These are phyloP conservation scores for Glomeris maerens DNA, from an alignment of 1,140 invertebrate species.

Conservation along the genomic window DNA sequence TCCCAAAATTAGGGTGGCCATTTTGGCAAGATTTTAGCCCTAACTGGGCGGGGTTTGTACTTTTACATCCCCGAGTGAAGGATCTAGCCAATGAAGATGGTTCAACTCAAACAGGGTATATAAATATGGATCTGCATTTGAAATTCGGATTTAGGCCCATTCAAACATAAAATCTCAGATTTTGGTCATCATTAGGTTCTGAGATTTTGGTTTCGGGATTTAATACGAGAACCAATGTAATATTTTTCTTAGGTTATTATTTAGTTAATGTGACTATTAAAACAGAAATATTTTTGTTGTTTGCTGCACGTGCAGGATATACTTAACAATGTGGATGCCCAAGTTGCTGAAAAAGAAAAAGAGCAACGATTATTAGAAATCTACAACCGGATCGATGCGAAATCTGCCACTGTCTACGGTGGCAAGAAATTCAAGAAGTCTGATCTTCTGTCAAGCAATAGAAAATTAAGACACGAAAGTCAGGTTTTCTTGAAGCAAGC, in stretches of 20 bases:
- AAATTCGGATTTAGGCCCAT: too few relatives aligned
- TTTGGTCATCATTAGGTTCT: too few relatives aligned
- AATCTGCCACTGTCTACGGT: conserved; percentile 69
- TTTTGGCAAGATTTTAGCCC: too few relatives aligned
- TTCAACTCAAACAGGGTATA: too few relatives aligned
- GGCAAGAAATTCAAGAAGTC: conserved; percentile 84
- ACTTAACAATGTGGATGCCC: conserved; percentile 69
- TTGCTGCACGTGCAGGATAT: conserved; percentile 45
- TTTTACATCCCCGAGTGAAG: too few relatives aligned
- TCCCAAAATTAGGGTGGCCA: too few relatives aligned
- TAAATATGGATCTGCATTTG: too few relatives aligned
- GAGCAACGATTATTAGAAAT: conserved; percentile 80
- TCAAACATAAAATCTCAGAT: too few relatives aligned
- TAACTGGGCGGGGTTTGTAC: too few relatives aligned
- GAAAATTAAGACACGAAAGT: conserved; percentile 45
- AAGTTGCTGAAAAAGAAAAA: conserved; percentile 80
- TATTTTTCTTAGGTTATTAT: too few relatives aligned
- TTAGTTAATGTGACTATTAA: not conserved
- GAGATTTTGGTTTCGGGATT: not conserved
- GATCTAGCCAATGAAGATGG: too few relatives aligned
- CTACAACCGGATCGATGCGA: conserved; percentile 80
- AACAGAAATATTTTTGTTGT: not conserved
- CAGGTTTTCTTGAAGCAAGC: conserved; percentile 31
- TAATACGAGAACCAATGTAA: too few relatives aligned
- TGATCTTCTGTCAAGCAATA: conserved; percentile 67